These are phyloP conservation scores for Orchestia grillus DNA, from an alignment of 1,140 invertebrate species.

Conservation along the genomic window DNA sequence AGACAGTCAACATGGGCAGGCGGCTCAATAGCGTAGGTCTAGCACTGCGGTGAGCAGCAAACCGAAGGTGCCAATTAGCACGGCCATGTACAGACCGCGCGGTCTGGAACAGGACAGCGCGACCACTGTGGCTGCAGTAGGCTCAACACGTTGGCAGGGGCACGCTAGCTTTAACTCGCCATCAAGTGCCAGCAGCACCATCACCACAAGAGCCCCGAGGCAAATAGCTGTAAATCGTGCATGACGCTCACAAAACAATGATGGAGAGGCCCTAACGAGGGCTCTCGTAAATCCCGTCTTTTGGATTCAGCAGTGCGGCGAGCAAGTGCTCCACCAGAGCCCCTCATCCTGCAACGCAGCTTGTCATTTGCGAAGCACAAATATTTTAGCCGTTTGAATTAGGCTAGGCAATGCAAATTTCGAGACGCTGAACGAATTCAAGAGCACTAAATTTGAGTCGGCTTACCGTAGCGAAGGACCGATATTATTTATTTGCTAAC, in stretches of 20 bases:
- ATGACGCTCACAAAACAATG: slow-evolving; percentile 52
- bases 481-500: not conserved
- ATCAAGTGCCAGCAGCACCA: not conserved
- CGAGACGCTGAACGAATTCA: not conserved
- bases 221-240: slow-evolving; percentile 50
- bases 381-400: not conserved
- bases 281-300: slow-evolving; percentile 40
- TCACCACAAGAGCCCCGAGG: not conserved
- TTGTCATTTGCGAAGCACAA: not conserved
- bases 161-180: not conserved
- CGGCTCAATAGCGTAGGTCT: not conserved
- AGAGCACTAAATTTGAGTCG: not conserved
- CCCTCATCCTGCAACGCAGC: not conserved
- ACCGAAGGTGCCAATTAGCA: not conserved
- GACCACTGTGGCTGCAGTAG: not conserved
- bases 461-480: not conserved
- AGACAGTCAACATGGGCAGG: not conserved
- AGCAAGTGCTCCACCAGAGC: not conserved
- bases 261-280: slow-evolving; percentile 48
- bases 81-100: not conserved
- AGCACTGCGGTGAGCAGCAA: not conserved
- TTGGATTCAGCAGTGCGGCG: slow-evolving; percentile 5
- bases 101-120: not conserved
- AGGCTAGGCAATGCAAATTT: not conserved
- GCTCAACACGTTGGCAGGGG: not conserved